Conservation (phyloP, 2,888 invertebrate species). For the Drosophila parthenogenetica region DNA sequence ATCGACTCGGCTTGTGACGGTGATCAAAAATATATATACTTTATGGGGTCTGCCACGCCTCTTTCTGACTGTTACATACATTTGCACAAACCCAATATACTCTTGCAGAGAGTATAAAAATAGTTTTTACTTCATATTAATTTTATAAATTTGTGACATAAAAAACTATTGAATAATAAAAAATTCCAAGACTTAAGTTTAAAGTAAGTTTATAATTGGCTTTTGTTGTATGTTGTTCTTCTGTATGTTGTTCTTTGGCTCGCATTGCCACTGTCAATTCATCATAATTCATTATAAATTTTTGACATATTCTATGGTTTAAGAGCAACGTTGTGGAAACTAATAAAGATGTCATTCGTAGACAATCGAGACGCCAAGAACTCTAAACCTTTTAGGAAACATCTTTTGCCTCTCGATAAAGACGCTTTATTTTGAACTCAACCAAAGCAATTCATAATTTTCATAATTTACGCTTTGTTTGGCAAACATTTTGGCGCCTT, state of each 20-base stretch:
- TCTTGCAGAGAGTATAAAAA: no score
- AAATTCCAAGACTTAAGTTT: conserved; percentile 34
- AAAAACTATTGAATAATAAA: neutral
- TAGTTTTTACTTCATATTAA: no score
- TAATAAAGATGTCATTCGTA: conserved; percentile 78
- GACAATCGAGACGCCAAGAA: conserved; percentile 53
- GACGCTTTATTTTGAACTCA: conserved; percentile 61
- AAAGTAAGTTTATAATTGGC: conserved; percentile 69
- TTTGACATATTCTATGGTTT: conserved; percentile 65
- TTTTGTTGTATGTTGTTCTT: conserved; percentile 48
- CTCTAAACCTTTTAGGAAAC: conserved; percentile 32
- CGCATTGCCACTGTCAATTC: conserved; percentile 51
- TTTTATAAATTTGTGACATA: neutral
- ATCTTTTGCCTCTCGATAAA: conserved; percentile 41
- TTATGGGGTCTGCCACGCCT: no score
- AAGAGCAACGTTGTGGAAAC: conserved; percentile 71
- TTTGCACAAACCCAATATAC: no score
- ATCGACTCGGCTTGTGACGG: no score
- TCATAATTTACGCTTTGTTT: conserved; percentile 80
- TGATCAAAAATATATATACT: no score
- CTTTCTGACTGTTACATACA: no score
- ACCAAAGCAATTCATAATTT: conserved; percentile 74
- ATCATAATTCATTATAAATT: conserved; percentile 76
- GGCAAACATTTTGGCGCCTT: conserved; percentile 76
- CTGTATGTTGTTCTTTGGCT: conserved; percentile 16